These are phyloP conservation scores for Scomberomorus guttatus DNA, from an alignment of 2,797 vertebrate species.

Conservation along the genomic window DNA sequence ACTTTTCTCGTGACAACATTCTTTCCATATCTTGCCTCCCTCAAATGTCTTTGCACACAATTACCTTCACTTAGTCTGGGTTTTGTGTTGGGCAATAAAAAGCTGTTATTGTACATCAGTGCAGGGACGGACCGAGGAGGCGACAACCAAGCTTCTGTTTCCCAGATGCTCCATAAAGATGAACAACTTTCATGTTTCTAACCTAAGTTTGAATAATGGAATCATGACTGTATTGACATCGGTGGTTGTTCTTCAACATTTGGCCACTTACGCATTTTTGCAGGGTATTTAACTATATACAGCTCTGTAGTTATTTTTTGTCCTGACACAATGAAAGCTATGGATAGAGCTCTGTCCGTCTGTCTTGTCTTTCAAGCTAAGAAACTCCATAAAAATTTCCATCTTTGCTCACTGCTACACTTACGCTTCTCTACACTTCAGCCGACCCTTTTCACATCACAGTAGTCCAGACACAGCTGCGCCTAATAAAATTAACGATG, in stretches of 20 bases:
- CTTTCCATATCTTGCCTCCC: slow-evolving; percentile 21
- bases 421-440: not conserved
- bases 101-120: not conserved
- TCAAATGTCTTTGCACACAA: slow-evolving; percentile 17
- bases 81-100: slow-evolving; percentile 2
- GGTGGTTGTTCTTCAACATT: not conserved
- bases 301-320: not conserved
- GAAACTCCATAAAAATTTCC: not conserved
- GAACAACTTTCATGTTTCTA: slow-evolving; percentile 1
- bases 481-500: not conserved
- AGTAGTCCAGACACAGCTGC: not conserved
- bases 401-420: not conserved
- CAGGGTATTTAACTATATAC: not conserved
- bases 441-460: not conserved
- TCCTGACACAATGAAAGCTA: not conserved
- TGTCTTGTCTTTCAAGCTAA: not conserved
- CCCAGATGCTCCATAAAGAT: slow-evolving; percentile 2
- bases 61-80: slow-evolving; percentile 4
- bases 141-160: slow-evolving; percentile 7
- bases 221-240: not conserved
- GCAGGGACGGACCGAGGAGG: not conserved
- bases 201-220: slow-evolving; percentile 9
- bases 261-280: not conserved
- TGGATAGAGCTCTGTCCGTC: not conserved
- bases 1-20: slow-evolving; percentile 41